A percentile compares a stretch with the other conserved stretches of the same genome.
Conservation (phyloP, 2,113 vertebrate species). For the Laticauda laticaudata region DNA sequence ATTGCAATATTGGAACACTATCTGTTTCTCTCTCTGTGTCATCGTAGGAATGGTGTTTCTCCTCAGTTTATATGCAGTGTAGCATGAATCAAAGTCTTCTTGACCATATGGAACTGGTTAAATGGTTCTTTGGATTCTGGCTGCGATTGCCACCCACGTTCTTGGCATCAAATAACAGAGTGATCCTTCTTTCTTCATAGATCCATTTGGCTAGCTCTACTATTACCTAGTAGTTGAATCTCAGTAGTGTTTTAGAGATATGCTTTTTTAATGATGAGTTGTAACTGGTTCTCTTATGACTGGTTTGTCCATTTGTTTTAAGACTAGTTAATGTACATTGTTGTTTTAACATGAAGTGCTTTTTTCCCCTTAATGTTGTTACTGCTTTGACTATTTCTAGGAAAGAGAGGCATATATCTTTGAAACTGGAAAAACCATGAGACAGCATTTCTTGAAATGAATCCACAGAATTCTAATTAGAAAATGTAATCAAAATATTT, state of each 20-base stretch:
- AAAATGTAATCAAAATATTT: background rate
- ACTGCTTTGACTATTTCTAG: background rate
- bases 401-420: background rate
- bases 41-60: conserved; percentile 62
- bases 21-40: conserved; percentile 68
- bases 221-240: background rate
- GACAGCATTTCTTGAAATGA: background rate
- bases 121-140: background rate
- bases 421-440: background rate
- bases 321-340: background rate
- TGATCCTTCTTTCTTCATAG: background rate
- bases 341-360: background rate
- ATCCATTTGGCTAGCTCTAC: background rate
- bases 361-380: background rate
- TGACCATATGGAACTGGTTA: conserved; percentile 5
- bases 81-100: background rate
- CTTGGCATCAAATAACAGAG: background rate
- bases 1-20: conserved; percentile 43
- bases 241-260: background rate
- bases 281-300: background rate
- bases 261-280: background rate
- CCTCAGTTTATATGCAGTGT: conserved; percentile 21
- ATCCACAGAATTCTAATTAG: background rate
- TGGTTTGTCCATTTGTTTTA: background rate
- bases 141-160: background rate